Evolutionary conservation across 2,888 invertebrate genomes (phyloP), one percentile per base, ranked within the genome.

Genomic region (Callimorpha dominula): DNA sequence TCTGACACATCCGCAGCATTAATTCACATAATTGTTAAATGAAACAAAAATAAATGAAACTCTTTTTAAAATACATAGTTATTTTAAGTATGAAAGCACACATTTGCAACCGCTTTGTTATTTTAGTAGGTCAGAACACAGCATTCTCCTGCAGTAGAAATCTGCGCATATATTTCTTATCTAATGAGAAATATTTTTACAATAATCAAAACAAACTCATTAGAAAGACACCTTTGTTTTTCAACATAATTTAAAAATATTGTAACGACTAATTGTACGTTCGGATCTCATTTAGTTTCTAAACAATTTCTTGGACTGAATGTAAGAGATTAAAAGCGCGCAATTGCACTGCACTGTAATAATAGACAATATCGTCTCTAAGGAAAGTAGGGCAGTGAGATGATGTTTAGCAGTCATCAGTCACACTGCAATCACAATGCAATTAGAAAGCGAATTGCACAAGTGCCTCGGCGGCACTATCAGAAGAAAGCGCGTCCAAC

Each of bases 361-460:
- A 79, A 85, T 84, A 82, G 81, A 86, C 87, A 82, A 86, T 83
- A 81, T 84, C 78, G 86, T 88, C 86, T 82, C 81, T 75, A 80
- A 85, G 81, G 92, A 92, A 93, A 93, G 92, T 93, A 83, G 90
- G 90, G 82, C 91, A 91, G 83, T 86, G 87, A 90, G 92, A 92
- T 92, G 91, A 90, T 89, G 91, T 90, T 90, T 88, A 89, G 86
- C 86, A 88, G 89, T 88, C 88, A 87, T 91, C 90, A 90, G 88
- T 90, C 89, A 91, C 89, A 90, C 82, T 90, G 91, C 90, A 90
- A 93, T 94, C 92, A 94, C 92, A 94, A 94, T 95, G 93, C 94
- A 94, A 94, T 95, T 95, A 95, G 95, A 95, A 95, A 95, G 95
- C 90, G 93, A 93, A 93, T 94, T 95, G 92, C 93, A 93, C 92